Conservation (phyloP, 2,113 vertebrate genomes). For the Polypterus senegalus region DNA sequence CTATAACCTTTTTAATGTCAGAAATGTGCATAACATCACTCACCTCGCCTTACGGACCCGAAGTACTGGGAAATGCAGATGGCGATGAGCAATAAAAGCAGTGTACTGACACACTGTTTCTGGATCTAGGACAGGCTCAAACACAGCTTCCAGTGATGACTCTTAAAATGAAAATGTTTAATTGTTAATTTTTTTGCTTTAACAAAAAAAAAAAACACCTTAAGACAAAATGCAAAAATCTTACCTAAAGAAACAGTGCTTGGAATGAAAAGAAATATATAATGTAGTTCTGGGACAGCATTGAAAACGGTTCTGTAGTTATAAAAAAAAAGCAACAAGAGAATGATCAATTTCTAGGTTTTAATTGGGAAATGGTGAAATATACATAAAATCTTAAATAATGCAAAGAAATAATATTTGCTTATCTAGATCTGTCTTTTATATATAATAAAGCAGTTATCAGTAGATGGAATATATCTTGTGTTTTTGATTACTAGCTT, state of each 20-base stretch:
- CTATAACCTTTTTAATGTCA: too few relatives aligned
- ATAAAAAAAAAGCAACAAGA: constrained; percentile 7
- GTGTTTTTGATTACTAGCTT: too few relatives aligned
- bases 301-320: constrained; percentile 59
- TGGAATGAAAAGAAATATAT: constrained; percentile 62
- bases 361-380: too few relatives aligned
- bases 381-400: too few relatives aligned
- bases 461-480: too few relatives aligned
- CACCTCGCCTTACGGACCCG: constrained; percentile 69
- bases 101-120: constrained; percentile 18
- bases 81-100: constrained; percentile 50
- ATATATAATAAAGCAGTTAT: too few relatives aligned
- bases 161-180: constrained; percentile 31
- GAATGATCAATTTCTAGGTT: too few relatives aligned
- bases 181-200: neutral
- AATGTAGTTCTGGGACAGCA: constrained; percentile 59
- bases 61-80: constrained; percentile 44
- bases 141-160: constrained; percentile 42
- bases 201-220: constrained; percentile 2
- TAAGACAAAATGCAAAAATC: constrained; percentile 10
- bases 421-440: too few relatives aligned
- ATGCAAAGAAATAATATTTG: too few relatives aligned
- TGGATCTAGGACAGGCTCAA: constrained; percentile 45
- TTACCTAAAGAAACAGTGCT: constrained; percentile 52
- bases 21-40: neutral